Conservation (phyloP, 2,888 invertebrate species). For the Eurytoma adleriae region DNA sequence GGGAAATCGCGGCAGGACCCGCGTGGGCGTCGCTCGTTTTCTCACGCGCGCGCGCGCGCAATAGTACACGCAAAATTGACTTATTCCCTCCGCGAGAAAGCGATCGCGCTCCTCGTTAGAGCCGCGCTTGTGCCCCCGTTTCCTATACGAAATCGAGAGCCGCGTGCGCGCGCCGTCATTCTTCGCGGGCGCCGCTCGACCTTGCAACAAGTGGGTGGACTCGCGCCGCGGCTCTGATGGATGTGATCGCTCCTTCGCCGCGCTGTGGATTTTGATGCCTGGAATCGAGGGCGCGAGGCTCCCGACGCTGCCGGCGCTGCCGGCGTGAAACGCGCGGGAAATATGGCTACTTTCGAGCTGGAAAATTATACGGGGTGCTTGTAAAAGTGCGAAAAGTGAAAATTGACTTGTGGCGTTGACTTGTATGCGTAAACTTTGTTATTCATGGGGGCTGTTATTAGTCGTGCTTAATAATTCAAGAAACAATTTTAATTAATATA, state of each 20-base stretch:
- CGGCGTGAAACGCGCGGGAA: too few species aligned
- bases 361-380: too few species aligned
- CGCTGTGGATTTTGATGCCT: too few species aligned
- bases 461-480: too few species aligned
- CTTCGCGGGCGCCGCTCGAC: not conserved
- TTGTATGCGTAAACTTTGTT: too few species aligned
- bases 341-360: too few species aligned
- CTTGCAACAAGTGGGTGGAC: slow-evolving; percentile 22
- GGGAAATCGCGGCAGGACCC: slow-evolving; percentile 26
- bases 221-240: not conserved
- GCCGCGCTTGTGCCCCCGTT: not conserved
- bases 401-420: too few species aligned
- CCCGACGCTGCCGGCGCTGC: too few species aligned
- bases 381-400: too few species aligned
- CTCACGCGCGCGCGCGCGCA: slow-evolving; percentile 25
- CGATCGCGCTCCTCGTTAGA: not conserved
- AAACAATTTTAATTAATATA: too few species aligned
- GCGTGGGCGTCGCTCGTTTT: slow-evolving; percentile 41
- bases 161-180: not conserved
- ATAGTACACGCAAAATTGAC: slow-evolving; percentile 37
- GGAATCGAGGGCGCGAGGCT: too few species aligned
- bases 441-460: too few species aligned
- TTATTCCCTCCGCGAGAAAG: slow-evolving; percentile 4
- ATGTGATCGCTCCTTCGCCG: not conserved
- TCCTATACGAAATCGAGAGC: slow-evolving; percentile 13